Conservation (phyloP, 2,888 invertebrate species). For the Cephus sareptanus region DNA sequence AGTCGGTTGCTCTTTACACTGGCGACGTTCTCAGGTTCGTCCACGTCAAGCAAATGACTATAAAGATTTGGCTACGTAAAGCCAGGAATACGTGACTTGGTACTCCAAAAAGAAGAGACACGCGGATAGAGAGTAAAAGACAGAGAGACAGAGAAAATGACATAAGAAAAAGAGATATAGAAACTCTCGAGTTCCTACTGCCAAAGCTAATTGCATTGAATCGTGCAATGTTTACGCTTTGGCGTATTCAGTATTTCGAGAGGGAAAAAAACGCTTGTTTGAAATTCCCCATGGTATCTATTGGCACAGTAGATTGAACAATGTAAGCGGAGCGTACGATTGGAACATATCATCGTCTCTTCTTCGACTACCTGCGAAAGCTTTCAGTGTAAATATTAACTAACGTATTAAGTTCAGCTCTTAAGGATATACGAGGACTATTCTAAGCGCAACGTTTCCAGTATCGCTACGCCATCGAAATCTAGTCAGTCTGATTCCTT, state of each 20-base stretch:
- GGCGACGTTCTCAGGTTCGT: neutral
- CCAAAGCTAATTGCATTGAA: neutral
- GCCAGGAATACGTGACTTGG: neutral
- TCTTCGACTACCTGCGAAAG: neutral
- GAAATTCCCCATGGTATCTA: neutral
- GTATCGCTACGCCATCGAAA: slow-evolving; percentile 5
- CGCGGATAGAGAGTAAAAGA: slow-evolving; percentile 15
- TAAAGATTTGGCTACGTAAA: neutral
- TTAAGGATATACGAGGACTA: neutral
- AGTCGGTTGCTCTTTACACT: neutral
- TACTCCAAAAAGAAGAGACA: slow-evolving; percentile 12
- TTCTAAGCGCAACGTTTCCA: neutral
- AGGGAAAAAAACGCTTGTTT: neutral
- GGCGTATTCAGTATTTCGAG: neutral
- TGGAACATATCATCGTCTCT: neutral
- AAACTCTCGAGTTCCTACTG: neutral
- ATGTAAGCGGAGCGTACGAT: neutral
- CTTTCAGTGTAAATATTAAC: neutral
- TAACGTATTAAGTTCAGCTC: neutral
- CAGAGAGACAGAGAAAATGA: slow-evolving; percentile 6
- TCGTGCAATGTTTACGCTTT: neutral
- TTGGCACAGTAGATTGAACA: neutral
- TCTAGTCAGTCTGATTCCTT: slow-evolving; percentile 44
- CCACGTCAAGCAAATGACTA: neutral
- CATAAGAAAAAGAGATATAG: slow-evolving; percentile 10